Percentiles rank a stretch among this genome's conserved stretches.
phyloP scores from a whole-genome alignment of 2,888 invertebrate species.

The Pachliopta kotzebuea region DNA sequence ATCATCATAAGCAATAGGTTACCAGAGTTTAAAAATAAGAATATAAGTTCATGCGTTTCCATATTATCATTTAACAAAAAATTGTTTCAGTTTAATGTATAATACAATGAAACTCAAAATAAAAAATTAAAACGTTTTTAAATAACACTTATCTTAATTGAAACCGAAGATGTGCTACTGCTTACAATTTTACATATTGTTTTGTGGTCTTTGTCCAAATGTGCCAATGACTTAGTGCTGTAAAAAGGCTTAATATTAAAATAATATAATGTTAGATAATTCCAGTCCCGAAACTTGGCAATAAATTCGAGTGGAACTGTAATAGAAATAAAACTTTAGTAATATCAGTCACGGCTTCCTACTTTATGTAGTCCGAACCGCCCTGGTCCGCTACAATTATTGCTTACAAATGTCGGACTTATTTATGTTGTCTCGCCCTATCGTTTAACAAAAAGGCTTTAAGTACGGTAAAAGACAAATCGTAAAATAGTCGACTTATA shows the following conservation, averaged over 20 bases:
- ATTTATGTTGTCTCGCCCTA: constrained; percentile 29
- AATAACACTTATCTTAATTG: too few relatives aligned
- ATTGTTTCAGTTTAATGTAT: too few relatives aligned
- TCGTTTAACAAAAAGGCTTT: background rate
- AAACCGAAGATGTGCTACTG: too few relatives aligned
- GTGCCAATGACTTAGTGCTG: background rate
- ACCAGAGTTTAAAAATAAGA: too few relatives aligned
- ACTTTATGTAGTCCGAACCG: constrained; percentile 27
- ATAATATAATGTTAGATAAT: constrained; percentile 7
- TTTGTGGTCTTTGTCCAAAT: too few relatives aligned
- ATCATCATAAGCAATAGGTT: too few relatives aligned
- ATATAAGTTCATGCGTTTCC: too few relatives aligned
- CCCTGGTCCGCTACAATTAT: constrained; percentile 33
- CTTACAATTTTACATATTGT: too few relatives aligned
- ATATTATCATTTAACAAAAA: too few relatives aligned
- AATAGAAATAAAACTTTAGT: constrained; percentile 31
- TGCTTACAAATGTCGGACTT: constrained; percentile 27
- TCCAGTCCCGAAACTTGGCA: constrained; percentile 17
- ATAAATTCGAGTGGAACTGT: constrained; percentile 30
- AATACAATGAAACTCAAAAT: too few relatives aligned
- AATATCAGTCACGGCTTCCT: constrained; percentile 28
- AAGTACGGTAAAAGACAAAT: background rate
- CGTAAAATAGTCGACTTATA: background rate
- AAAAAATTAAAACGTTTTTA: too few relatives aligned
- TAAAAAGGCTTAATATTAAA: background rate